Evolutionary conservation across 2,888 invertebrate species (phyloP).

Genomic region (Leuctra nigra): DNA sequence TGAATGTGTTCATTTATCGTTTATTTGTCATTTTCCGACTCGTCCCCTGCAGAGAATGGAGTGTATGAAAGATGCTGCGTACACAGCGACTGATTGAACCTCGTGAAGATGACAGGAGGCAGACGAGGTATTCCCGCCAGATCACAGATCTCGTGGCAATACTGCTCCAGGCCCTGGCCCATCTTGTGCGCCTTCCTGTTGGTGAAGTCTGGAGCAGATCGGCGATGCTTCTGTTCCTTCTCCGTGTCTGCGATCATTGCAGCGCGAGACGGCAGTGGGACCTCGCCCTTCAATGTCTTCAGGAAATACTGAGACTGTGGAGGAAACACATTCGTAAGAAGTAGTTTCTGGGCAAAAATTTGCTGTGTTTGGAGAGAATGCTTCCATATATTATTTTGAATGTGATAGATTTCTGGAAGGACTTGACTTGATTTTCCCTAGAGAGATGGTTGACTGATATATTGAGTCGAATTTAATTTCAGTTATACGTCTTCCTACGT

Average conservation of each 20-base stretch:
- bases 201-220: constrained; percentile 52
- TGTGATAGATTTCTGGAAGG: too few relatives aligned
- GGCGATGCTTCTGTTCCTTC: constrained; percentile 51
- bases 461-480: too few relatives aligned
- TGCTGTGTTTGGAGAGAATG: too few relatives aligned
- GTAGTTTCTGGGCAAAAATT: too few relatives aligned
- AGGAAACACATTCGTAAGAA: too few relatives aligned
- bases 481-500: too few relatives aligned
- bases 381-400: too few relatives aligned
- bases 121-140: background rate
- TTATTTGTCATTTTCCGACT: too few relatives aligned
- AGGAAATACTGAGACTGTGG: constrained; percentile 63
- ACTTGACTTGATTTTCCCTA: too few relatives aligned
- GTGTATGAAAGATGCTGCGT: background rate
- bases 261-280: constrained; percentile 52
- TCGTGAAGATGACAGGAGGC: background rate
- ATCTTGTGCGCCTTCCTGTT: constrained; percentile 76
- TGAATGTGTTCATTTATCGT: too few relatives aligned
- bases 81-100: background rate
- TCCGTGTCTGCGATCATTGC: constrained; percentile 58
- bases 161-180: constrained; percentile 51
- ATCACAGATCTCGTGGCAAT: constrained; percentile 1
- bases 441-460: too few relatives aligned
- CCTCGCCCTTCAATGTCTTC: constrained; percentile 54
- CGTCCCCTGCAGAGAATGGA: background rate